Evolutionary conservation across 2,888 invertebrate species (phyloP).

Genomic region (Lithosia quadra): DNA sequence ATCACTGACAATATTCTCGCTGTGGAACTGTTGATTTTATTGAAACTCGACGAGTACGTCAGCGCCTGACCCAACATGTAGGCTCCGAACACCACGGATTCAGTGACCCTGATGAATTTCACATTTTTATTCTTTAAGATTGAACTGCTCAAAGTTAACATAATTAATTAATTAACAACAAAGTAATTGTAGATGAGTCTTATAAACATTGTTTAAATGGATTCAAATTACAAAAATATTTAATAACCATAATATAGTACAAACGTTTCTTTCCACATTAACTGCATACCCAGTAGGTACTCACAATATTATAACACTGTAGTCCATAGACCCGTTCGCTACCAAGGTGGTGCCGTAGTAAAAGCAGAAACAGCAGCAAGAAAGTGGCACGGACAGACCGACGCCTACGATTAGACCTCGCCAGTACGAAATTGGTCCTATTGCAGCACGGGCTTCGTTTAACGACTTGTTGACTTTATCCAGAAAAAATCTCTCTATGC

Average conservation of each 20-base stretch:
- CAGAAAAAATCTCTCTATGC: slow-evolving; percentile 85
- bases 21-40: slow-evolving; percentile 87
- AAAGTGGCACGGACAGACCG: slow-evolving; percentile 89
- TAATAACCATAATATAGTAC: no score
- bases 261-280: no score
- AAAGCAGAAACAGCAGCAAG: slow-evolving; percentile 90
- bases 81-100: slow-evolving; percentile 91
- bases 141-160: no score
- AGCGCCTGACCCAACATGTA: slow-evolving; percentile 92
- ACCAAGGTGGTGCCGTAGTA: slow-evolving; percentile 90
- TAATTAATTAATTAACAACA: no score
- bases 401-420: slow-evolving; percentile 90
- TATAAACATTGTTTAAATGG: no score
- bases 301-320: slow-evolving; percentile 90
- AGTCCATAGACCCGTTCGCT: slow-evolving; percentile 87
- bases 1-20: slow-evolving; percentile 70
- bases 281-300: slow-evolving; percentile 41
- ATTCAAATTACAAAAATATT: no score
- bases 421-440: slow-evolving; percentile 86
- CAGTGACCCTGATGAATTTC: slow-evolving; percentile 86
- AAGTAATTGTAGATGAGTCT: no score
- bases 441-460: slow-evolving; percentile 80
- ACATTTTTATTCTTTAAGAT: not conserved
- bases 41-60: slow-evolving; percentile 91
- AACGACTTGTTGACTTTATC: slow-evolving; percentile 84